Evolutionary conservation across 1,140 invertebrate species (phyloP), one percentile per base, ranked within the genome.

Genomic region (Meloidogyne floridensis): DNA sequence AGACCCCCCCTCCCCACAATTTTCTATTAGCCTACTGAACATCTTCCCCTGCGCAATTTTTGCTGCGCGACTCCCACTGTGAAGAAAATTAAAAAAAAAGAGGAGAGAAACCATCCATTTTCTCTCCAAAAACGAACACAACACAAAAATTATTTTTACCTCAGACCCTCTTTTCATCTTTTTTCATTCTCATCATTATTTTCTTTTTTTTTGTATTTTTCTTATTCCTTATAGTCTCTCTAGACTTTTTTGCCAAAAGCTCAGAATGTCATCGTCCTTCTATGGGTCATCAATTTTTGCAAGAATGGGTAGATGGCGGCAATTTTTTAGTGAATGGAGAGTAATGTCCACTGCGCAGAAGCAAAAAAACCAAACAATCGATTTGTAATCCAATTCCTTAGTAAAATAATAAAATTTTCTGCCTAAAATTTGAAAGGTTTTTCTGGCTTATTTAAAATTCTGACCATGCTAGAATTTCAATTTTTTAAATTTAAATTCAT

Each of bases 11-110:
- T 11, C 10, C 15, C 59, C 59, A n/a, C n/a, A 59, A 59, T 59
- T 59, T 59, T 59, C 56, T 15, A n/a, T n/a, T n/a, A 11, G 10
- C 59, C n/a, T n/a, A n/a, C n/a, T 1, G 59, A 65, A 65, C 59
- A 65, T 65, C n/a, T 65, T 65, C n/a, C 59, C 59, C 59, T 65
- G 59, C 59, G 59, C n/a, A 65, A 65, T 65, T 65, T 65, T 65
- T 65, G 59, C n/a, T 65, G 59, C 59, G 59, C 59, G 59, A 65
- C 59, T n/a, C 59, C 59, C 59, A 65, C 59, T 65, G 59, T 65
- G 59, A n/a, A 65, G 59, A 65, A 65, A 65, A 65, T 65, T 65
- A 8, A 65, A 65, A n/a, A n/a, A n/a, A 65, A 1, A 18, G n/a
- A 54, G 2, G 32, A 32, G 32, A 32, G 32, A 54, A 54, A 11